Evolutionary conservation across 2,113 vertebrate genomes (phyloP).

Genomic region (Rhipidura dahli): DNA sequence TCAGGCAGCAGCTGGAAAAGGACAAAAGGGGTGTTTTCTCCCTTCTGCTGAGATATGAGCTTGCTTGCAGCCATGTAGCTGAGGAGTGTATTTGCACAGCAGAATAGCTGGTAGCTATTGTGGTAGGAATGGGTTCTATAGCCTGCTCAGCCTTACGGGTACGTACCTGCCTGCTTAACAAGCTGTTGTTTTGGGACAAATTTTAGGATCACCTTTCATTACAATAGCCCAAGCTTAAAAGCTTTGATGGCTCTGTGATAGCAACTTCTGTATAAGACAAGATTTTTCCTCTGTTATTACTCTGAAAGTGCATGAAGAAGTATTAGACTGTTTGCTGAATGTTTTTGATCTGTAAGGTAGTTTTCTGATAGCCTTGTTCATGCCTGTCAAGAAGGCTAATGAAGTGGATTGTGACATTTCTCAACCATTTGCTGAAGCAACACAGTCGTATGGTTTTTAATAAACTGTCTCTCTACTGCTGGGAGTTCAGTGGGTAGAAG

Average conservation of each 20-base stretch:
- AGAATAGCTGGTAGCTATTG: background rate
- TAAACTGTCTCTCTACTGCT: background rate
- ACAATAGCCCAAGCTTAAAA: background rate
- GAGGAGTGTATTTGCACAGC: background rate
- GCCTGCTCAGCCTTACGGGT: background rate
- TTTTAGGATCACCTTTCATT: slow-evolving; percentile 5
- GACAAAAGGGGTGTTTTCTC: background rate
- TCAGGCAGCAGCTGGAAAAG: background rate
- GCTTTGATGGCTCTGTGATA: background rate
- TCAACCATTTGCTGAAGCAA: background rate
- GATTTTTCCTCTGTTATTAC: background rate
- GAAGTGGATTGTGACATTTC: background rate
- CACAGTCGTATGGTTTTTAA: background rate
- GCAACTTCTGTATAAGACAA: background rate
- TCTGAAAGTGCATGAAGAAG: background rate
- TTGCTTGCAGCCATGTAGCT: background rate
- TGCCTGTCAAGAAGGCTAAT: background rate
- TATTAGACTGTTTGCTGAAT: background rate
- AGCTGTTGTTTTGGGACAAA: background rate
- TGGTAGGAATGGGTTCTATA: background rate
- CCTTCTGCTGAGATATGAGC: background rate
- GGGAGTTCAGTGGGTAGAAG: background rate
- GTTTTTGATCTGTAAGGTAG: background rate
- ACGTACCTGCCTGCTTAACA: slow-evolving; percentile 18
- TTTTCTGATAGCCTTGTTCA: background rate